A percentile compares a stretch with the other conserved stretches of the same genome.
These are phyloP conservation scores for Caenorhabditis sp. DNA, from an alignment of 2,888 invertebrate genomes.

Conservation along the genomic window DNA sequence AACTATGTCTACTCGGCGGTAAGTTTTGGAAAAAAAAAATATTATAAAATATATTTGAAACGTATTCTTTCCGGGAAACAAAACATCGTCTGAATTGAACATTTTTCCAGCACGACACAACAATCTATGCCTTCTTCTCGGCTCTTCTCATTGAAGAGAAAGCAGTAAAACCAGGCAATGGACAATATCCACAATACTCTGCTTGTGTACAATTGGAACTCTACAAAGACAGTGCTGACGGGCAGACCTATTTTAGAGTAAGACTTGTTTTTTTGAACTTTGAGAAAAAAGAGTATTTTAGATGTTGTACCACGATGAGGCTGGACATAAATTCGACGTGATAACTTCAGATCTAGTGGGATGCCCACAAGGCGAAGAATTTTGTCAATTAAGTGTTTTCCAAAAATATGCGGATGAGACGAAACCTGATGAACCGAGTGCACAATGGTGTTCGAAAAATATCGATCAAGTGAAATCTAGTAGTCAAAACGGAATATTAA, in stretches of 20 bases:
- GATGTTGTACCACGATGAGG: constrained; percentile 45
- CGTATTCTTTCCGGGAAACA: neutral
- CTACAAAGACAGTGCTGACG: constrained; percentile 29
- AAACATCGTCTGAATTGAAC: no score
- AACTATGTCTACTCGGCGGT: constrained; percentile 56
- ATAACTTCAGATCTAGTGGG: constrained; percentile 38
- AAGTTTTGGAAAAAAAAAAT: constrained; percentile 6
- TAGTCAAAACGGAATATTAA: no score
- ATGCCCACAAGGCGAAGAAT: constrained; percentile 25
- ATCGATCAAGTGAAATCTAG: no score
- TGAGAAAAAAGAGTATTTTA: constrained; percentile 9
- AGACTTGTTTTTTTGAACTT: neutral
- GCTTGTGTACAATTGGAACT: constrained; percentile 51
- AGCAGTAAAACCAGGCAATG: constrained; percentile 39
- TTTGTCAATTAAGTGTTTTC: constrained; percentile 31
- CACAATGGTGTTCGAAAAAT: constrained; percentile 14
- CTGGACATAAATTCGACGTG: constrained; percentile 17
- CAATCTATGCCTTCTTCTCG: constrained; percentile 53
- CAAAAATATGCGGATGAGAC: constrained; percentile 14
- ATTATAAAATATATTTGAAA: neutral
- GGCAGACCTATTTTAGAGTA: constrained; percentile 44
- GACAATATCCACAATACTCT: constrained; percentile 49
- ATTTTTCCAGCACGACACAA: constrained; percentile 53
- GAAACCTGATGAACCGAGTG: constrained; percentile 28
- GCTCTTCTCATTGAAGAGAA: constrained; percentile 42